Base-by-base conservation (phyloP, 1,140 invertebrate genomes). In the Macrotrachela quadricornifera region DNA sequence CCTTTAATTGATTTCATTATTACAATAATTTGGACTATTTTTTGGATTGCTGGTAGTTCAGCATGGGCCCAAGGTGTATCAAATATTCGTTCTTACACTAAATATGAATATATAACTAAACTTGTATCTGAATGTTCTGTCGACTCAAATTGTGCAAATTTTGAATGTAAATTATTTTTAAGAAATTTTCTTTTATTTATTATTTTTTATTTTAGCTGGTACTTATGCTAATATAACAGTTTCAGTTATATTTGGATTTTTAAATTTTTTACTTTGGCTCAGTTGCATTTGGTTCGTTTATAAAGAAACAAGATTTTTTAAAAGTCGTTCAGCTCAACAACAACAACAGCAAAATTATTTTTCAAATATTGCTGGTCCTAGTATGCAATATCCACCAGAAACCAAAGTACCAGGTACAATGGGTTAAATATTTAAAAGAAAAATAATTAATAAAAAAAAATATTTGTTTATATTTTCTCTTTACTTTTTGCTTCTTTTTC, bases 241-340 rank as follows among this genome's bases (percentile, higher is more conserved):
- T 36, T 53, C 51, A 10, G 46, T 44, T 43, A 44, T 53, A 53
- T 47, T 53, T 21, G 51, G 51, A 14, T 53, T 47, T 37, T 44
- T 44, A 16, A 53, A 53, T 40, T 47, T 53, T 12, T 43, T 53
- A 15, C 17, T 53, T 4, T 53, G 51, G 51, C 36, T 12, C 16
- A 44, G 51, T 36, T 36, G 46, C 36, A 15, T 48, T 9, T 53
- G 51, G 51, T 53, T 53, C 37, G 51, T 53, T 21, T 10, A 46
- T n/a, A 53, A 53, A 36, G 51, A 53, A 42, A 53, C 51, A 40
- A 21, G 14, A 12, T 53, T 44, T 37, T 53, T 46, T 17, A 53
- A 53, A 36, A 14, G 37, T 30, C 18, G 45, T 36, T 13, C n/a
- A 18, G 30, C 30, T 30, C 43, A 46, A 38, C 30, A 17, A 17